These are phyloP conservation scores for Caerostris darwini DNA, from an alignment of 1,140 invertebrate species.

Conservation along the genomic window DNA sequence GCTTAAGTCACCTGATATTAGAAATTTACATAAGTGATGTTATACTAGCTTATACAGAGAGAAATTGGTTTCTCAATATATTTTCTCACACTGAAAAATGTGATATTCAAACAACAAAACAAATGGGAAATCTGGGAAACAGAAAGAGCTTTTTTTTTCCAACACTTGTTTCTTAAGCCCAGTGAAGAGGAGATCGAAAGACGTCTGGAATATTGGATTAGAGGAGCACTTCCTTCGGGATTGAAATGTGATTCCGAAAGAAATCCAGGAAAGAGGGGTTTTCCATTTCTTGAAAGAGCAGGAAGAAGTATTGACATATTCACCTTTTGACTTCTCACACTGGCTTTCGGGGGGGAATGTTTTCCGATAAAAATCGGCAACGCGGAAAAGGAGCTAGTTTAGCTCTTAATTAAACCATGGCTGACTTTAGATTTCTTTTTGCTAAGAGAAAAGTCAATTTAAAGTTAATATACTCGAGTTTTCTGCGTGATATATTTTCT, in stretches of 20 bases:
- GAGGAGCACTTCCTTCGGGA: not conserved
- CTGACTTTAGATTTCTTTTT: constrained; percentile 41
- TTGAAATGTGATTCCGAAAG: constrained; percentile 28
- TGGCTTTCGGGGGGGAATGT: not conserved
- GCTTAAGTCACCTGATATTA: too few species aligned
- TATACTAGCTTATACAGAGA: too few species aligned
- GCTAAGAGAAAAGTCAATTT: constrained; percentile 38
- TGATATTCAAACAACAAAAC: not conserved
- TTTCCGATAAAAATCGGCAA: constrained; percentile 42
- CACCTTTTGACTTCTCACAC: constrained; percentile 12
- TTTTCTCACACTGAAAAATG: not conserved
- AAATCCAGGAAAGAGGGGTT: constrained; percentile 29
- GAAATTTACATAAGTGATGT: too few species aligned
- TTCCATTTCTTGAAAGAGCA: not conserved
- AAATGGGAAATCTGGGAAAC: not conserved
- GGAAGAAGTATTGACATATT: constrained; percentile 34
- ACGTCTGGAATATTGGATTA: not conserved
- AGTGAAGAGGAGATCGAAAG: not conserved
- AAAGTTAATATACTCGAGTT: constrained; percentile 49
- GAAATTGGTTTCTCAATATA: not conserved
- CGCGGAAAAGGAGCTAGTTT: constrained; percentile 15
- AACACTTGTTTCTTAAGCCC: not conserved
- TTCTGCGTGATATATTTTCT: constrained; percentile 52
- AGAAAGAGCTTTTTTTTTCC: not conserved
- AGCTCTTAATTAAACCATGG: constrained; percentile 46